Evolutionary conservation across 1,140 invertebrate genomes (phyloP).

Genomic region (Ceratina japonica): DNA sequence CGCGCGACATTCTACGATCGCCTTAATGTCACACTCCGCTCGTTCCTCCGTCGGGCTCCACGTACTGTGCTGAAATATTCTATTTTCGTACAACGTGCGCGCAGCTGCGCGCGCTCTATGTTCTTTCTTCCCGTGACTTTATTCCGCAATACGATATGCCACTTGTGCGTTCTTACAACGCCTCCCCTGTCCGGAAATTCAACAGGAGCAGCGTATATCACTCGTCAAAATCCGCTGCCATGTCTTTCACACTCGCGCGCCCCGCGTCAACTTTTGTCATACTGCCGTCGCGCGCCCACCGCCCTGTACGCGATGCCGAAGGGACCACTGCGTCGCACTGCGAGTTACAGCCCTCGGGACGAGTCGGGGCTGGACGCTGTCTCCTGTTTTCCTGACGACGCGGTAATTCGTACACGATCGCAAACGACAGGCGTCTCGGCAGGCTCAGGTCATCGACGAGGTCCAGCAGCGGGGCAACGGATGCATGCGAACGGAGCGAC

Average conservation of each 20-base stretch:
- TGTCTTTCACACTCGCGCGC: slow-evolving; percentile 56
- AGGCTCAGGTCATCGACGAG: slow-evolving; percentile 20
- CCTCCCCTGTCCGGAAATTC: slow-evolving; percentile 24
- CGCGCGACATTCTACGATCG: slow-evolving; percentile 76
- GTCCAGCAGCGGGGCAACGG: not conserved
- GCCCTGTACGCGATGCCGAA: not conserved
- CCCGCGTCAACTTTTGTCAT: slow-evolving; percentile 37
- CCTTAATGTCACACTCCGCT: slow-evolving; percentile 53
- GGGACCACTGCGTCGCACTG: too few species aligned
- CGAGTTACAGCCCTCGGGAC: not conserved
- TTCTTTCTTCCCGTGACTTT: slow-evolving; percentile 22
- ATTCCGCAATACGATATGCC: slow-evolving; percentile 25
- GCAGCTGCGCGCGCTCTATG: slow-evolving; percentile 47
- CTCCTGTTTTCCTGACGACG: not conserved
- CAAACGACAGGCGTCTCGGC: not conserved
- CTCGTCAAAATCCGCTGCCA: slow-evolving; percentile 77
- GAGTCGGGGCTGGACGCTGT: not conserved
- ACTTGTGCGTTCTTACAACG: slow-evolving; percentile 5
- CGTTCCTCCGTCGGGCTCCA: slow-evolving; percentile 32
- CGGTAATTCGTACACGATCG: not conserved
- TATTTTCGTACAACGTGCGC: slow-evolving; percentile 59
- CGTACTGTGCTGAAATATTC: slow-evolving; percentile 45
- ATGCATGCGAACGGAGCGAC: slow-evolving; percentile 7
- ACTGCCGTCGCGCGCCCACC: slow-evolving; percentile 46
- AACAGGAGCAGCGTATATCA: slow-evolving; percentile 46